These are phyloP conservation scores for Stigmatopora nigra DNA, from an alignment of 2,113 vertebrate species.

Conservation along the genomic window DNA sequence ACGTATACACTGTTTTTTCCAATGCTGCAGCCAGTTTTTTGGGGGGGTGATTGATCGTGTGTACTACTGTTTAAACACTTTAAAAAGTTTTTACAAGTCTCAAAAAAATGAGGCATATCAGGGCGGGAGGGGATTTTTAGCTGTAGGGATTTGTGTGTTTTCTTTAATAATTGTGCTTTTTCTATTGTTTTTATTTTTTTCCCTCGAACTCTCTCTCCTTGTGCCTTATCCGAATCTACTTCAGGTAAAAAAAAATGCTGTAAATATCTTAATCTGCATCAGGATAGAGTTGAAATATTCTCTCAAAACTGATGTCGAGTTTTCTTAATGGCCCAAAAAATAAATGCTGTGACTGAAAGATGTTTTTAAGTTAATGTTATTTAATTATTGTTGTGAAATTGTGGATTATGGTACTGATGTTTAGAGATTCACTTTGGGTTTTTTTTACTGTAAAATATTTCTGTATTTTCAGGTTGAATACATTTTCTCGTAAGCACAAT, in stretches of 20 bases:
- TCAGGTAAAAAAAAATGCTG: slow-evolving; percentile 78
- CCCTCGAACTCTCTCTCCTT: slow-evolving; percentile 72
- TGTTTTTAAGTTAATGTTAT: slow-evolving; percentile 74
- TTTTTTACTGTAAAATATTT: slow-evolving; percentile 67
- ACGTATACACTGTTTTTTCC: slow-evolving; percentile 61
- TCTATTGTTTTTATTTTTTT: slow-evolving; percentile 29
- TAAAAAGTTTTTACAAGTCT: slow-evolving; percentile 62
- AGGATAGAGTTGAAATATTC: slow-evolving; percentile 54
- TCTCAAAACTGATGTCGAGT: slow-evolving; percentile 34
- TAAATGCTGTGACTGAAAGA: slow-evolving; percentile 77
- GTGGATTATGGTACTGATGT: slow-evolving; percentile 72
- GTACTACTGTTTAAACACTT: slow-evolving; percentile 77
- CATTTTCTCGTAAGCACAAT: slow-evolving; percentile 73
- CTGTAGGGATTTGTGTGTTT: slow-evolving; percentile 60
- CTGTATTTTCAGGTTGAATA: slow-evolving; percentile 70
- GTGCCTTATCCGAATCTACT: slow-evolving; percentile 93
- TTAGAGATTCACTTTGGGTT: slow-evolving; percentile 55
- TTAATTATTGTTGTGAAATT: slow-evolving; percentile 75
- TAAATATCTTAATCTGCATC: slow-evolving; percentile 68
- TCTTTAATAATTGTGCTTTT: slow-evolving; percentile 53
- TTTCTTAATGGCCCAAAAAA: slow-evolving; percentile 67
- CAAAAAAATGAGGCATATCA: slow-evolving; percentile 68
- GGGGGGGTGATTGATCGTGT: slow-evolving; percentile 47
- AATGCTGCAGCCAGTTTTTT: slow-evolving; percentile 57
- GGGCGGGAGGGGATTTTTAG: slow-evolving; percentile 67